Percentiles rank a stretch among this genome's conserved stretches.
These are phyloP conservation scores for Goniozus legneri DNA, from an alignment of 1,140 invertebrate genomes.

Conservation along the genomic window DNA sequence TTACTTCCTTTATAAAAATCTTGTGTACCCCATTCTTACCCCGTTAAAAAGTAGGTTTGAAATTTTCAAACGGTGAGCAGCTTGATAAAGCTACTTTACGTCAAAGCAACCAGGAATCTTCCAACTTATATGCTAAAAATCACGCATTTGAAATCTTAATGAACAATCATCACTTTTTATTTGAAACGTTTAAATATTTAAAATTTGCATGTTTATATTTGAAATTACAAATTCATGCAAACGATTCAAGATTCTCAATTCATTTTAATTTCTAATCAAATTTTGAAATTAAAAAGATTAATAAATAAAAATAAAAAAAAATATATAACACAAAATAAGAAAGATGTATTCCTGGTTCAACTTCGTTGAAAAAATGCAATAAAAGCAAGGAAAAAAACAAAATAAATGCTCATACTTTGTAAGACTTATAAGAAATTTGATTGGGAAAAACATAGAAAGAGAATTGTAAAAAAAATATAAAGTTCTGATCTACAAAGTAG, in stretches of 20 bases:
- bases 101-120: not conserved
- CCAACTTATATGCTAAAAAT: not conserved
- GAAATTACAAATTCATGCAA: no score
- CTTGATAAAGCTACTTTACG: not conserved
- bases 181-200: no score
- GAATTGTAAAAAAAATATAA: constrained; percentile 3
- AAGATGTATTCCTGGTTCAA: constrained; percentile 1
- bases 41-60: not conserved
- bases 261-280: no score
- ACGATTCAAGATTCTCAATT: no score
- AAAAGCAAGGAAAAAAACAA: constrained; percentile 1
- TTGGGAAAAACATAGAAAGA: constrained; percentile 7
- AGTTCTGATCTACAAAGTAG: constrained; percentile 11
- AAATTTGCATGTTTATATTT: no score
- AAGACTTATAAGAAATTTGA: not conserved
- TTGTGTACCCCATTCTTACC: not conserved
- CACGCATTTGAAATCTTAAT: not conserved
- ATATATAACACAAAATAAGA: constrained; percentile 3
- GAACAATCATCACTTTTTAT: no score
- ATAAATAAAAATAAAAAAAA: constrained; percentile 7
- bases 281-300: constrained; percentile 4
- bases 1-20: constrained; percentile 12
- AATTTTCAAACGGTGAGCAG: not conserved
- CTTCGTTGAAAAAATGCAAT: not conserved
- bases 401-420: no score